phyloP scores from a whole-genome alignment of 2,113 vertebrate species.

The Mixornis gularis region DNA sequence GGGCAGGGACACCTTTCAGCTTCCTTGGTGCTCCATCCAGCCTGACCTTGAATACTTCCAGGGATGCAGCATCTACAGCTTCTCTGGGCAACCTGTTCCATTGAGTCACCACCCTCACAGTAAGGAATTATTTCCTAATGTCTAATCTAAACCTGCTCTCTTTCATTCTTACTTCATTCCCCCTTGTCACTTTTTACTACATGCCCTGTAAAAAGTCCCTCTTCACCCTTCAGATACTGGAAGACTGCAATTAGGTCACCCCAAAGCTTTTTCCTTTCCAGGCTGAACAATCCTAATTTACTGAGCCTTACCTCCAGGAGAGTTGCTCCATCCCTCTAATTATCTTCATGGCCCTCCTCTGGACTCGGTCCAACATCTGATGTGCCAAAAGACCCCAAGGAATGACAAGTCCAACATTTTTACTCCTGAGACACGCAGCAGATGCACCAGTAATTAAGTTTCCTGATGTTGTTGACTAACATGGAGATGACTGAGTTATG shows the following conservation, averaged over 20 bases:
- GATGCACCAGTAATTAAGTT: background rate
- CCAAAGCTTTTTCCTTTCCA: background rate
- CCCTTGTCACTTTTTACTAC: background rate
- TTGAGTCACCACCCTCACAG: background rate
- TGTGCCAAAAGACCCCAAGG: background rate
- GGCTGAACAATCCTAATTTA: background rate
- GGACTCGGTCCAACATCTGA: background rate
- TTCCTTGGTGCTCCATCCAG: background rate
- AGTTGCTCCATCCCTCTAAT: background rate
- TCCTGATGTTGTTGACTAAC: background rate
- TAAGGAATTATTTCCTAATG: background rate
- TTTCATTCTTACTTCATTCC: background rate
- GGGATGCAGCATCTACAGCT: background rate
- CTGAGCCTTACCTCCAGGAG: background rate
- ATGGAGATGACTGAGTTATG: background rate
- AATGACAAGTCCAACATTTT: background rate
- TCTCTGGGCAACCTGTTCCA: background rate
- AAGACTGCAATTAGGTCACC: background rate
- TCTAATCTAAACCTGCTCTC: background rate
- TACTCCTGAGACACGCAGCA: background rate
- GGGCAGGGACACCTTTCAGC: background rate
- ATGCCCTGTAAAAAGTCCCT: background rate
- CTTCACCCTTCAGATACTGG: background rate
- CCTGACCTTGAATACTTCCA: background rate
- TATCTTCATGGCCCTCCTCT: background rate